These are phyloP conservation scores for Allolobophora icterica DNA, from an alignment of 2,888 invertebrate genomes.

Conservation along the genomic window DNA sequence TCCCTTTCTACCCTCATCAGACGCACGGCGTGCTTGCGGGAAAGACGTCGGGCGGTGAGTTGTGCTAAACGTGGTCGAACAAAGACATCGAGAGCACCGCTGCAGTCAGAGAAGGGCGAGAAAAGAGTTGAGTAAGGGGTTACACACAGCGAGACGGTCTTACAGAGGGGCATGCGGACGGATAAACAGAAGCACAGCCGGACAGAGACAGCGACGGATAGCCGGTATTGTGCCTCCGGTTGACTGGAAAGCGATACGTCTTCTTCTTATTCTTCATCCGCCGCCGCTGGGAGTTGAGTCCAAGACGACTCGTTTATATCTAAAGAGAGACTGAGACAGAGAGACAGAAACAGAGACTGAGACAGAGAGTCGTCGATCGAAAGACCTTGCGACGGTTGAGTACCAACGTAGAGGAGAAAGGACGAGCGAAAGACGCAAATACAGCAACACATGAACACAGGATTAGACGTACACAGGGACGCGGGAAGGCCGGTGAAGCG, in stretches of 20 bases:
- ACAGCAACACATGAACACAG: neutral
- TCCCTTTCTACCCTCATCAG: slow-evolving; percentile 18
- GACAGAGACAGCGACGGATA: neutral
- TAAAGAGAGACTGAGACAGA: neutral
- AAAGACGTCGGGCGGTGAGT: neutral
- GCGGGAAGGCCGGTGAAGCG: neutral
- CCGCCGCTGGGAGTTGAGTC: neutral
- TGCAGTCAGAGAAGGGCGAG: slow-evolving; percentile 10
- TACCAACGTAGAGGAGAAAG: neutral
- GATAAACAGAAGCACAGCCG: neutral
- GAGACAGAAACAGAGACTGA: neutral
- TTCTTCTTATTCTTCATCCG: neutral
- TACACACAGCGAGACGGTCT: neutral
- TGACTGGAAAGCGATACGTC: slow-evolving; percentile 17
- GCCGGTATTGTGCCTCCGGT: neutral
- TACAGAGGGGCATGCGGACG: neutral
- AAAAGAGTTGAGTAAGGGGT: neutral
- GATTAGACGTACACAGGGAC: neutral
- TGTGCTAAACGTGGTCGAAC: slow-evolving; percentile 17
- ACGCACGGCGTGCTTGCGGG: slow-evolving; percentile 3
- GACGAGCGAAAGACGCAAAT: neutral
- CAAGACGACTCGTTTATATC: neutral
- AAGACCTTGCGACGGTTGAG: neutral
- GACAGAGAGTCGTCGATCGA: neutral
- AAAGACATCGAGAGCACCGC: neutral